A percentile compares a stretch with the other conserved stretches of the same genome.
phyloP scores from a whole-genome alignment of 2,113 vertebrate genomes.

The Saguinus imperator region DNA sequence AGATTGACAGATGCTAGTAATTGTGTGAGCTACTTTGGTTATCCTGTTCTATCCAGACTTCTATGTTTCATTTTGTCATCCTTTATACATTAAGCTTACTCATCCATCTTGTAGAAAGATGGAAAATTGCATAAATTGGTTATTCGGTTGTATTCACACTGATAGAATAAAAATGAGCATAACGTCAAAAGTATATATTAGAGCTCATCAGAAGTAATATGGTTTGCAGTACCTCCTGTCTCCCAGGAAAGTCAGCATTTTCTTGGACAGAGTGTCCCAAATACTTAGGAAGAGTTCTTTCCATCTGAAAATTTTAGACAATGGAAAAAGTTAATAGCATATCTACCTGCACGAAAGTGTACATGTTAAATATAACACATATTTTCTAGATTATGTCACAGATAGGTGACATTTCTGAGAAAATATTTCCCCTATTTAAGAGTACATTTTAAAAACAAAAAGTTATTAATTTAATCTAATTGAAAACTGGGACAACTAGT shows the following conservation, averaged over 20 bases:
- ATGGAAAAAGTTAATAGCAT: background rate
- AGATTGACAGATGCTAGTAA: conserved; percentile 59
- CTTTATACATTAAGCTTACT: conserved; percentile 58
- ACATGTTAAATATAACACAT: background rate
- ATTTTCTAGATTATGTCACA: background rate
- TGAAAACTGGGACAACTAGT: background rate
- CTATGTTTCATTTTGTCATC: conserved; percentile 58
- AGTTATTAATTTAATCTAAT: background rate
- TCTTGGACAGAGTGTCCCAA: background rate
- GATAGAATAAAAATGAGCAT: conserved; percentile 70
- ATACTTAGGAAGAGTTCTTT: background rate
- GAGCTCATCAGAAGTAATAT: conserved; percentile 29
- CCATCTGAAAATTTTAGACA: background rate
- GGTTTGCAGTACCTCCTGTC: background rate
- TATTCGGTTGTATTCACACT: conserved; percentile 66
- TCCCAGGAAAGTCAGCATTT: background rate
- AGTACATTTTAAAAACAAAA: background rate
- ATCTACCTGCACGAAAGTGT: background rate
- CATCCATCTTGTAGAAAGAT: conserved; percentile 62
- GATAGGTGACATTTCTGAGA: background rate
- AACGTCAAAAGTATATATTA: conserved; percentile 49
- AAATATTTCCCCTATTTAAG: background rate
- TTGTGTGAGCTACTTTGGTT: conserved; percentile 2
- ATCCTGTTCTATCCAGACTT: conserved; percentile 50
- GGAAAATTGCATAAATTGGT: conserved; percentile 73